Base-by-base conservation (phyloP, 2,888 invertebrate species). In the Tillus elongatus region DNA sequence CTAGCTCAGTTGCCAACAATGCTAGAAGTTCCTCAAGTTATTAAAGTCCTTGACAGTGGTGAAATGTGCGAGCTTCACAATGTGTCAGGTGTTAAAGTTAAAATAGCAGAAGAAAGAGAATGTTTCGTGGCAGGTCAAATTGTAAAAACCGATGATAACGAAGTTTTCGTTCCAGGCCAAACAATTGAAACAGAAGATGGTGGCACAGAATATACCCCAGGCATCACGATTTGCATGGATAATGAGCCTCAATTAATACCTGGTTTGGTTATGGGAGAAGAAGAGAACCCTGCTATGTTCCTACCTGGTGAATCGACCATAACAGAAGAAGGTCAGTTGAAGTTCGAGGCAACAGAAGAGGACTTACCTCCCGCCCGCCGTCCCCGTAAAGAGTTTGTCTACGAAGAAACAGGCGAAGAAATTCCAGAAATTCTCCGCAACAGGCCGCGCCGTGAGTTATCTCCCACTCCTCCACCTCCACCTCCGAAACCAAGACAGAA, bases 51-150 rank as follows among this genome's bases (percentile, higher is more conserved):
- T 30, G 72, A 71, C 41, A 72, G 70, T 49, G 74, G 75, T 3
- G 74, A 73, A 51, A 65, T 69, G 51, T 70, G 71, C 42, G 73
- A 74, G 57, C 52, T 76, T 32, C 70, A 74, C 24, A 75, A 76
- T 53, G 70, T 82, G 10, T 72, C 76, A 15, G 82, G 82, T 26
- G 66, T 81, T 11, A 73, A 58, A 41, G 51, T 64, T 4, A 49
- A 50, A 32, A 6, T 19, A n/a, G 46, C 71, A 32, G 75, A 74
- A 47, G 74, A 73, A 0, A 76, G 77, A 13, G 74, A 77, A 0
- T 82, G 82, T 58, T 84, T 85, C 58, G 80, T 85, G 10, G 82
- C 84, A 2, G 85, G 85, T 2, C 82, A 83, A 66, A 77, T 83
- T 50, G 79, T 83, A 1, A 78, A 80, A 51, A 79, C 79, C 1